phyloP scores from a whole-genome alignment of 2,888 invertebrate genomes.

The Lepeophtheirus nordmannii region DNA sequence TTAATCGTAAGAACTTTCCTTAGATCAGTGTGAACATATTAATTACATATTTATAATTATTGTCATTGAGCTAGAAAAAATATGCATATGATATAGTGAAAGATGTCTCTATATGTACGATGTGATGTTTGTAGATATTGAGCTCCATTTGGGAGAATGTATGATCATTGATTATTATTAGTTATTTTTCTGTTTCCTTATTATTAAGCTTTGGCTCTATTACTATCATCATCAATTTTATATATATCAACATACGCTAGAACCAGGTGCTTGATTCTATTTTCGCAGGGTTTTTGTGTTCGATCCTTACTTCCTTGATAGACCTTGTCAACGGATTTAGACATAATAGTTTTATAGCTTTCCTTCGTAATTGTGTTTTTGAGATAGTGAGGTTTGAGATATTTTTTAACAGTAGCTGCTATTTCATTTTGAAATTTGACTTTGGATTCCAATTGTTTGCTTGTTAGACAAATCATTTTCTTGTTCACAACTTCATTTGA shows the following conservation, averaged over 20 bases:
- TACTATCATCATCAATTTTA: background rate
- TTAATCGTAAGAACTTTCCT: too few species aligned
- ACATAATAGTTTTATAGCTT: slow-evolving; percentile 90
- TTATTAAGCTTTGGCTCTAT: too few species aligned
- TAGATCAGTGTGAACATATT: too few species aligned
- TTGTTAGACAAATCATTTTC: background rate
- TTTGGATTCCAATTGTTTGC: slow-evolving; percentile 39
- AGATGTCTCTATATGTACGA: too few species aligned
- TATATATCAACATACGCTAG: background rate
- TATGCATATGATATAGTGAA: too few species aligned
- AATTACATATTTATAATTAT: too few species aligned
- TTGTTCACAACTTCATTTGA: background rate
- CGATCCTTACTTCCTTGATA: slow-evolving; percentile 2
- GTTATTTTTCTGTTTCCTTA: too few species aligned
- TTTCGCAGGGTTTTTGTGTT: background rate
- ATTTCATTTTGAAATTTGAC: slow-evolving; percentile 90
- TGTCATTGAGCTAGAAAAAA: too few species aligned
- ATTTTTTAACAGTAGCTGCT: slow-evolving; percentile 89
- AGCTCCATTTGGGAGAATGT: too few species aligned
- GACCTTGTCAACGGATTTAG: slow-evolving; percentile 92
- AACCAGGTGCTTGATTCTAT: background rate
- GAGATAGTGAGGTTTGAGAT: slow-evolving; percentile 86
- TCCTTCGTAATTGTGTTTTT: slow-evolving; percentile 84
- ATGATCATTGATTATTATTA: too few species aligned
- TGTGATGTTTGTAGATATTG: too few species aligned